Conservation (phyloP, 1,140 invertebrate genomes). For the Pogonognathellus flavescens region DNA sequence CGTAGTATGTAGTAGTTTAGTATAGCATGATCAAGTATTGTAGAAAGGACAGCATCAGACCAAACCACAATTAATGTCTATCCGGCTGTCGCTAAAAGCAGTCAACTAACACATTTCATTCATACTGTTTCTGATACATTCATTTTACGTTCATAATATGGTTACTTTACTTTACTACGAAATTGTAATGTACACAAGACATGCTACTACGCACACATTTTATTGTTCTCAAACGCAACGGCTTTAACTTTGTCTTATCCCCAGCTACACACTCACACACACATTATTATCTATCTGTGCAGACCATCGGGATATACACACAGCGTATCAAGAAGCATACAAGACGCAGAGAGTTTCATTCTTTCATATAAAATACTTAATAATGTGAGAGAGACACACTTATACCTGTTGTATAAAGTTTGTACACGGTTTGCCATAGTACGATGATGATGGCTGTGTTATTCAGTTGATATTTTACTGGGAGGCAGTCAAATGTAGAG, state of each 20-base stretch:
- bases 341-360: too few species aligned
- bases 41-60: neutral
- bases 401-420: too few species aligned
- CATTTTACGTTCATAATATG: neutral
- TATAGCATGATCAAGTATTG: neutral
- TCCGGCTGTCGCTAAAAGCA: slow-evolving; percentile 37
- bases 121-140: neutral
- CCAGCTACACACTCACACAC: too few species aligned
- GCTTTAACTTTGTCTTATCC: too few species aligned
- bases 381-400: too few species aligned
- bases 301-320: too few species aligned
- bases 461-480: neutral
- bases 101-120: slow-evolving; percentile 37
- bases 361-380: too few species aligned
- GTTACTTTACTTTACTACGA: neutral
- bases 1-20: neutral
- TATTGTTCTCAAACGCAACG: too few species aligned
- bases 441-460: neutral
- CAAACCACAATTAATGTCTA: slow-evolving; percentile 35
- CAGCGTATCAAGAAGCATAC: too few species aligned
- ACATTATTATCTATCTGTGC: too few species aligned
- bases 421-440: too few species aligned
- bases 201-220: too few species aligned
- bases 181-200: neutral
- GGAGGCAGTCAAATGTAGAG: slow-evolving; percentile 39